These are phyloP conservation scores for Sarcophaga carnaria DNA, from an alignment of 2,888 invertebrate species.

Conservation along the genomic window DNA sequence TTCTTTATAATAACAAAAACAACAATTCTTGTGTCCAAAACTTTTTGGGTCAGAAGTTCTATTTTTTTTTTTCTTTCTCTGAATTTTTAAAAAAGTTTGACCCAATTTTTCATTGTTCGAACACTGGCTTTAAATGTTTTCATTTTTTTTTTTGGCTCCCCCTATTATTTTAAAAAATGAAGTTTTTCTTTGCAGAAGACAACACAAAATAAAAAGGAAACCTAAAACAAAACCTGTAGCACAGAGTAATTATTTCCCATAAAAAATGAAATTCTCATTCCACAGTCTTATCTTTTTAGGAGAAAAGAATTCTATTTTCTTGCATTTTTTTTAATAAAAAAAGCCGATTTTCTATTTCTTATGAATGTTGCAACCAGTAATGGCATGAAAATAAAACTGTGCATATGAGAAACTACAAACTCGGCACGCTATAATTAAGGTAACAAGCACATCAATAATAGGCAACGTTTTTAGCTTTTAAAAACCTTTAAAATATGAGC, in stretches of 20 bases:
- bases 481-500: too few relatives aligned
- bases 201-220: not conserved
- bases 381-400: too few relatives aligned
- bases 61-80: not conserved
- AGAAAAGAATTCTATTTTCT: not conserved
- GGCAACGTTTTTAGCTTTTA: too few relatives aligned
- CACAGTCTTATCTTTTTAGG: not conserved
- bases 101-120: not conserved
- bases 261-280: not conserved
- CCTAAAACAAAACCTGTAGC: slow-evolving; percentile 2
- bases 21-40: not conserved
- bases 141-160: not conserved
- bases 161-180: not conserved
- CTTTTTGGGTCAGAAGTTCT: not conserved
- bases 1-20: too few relatives aligned
- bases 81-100: not conserved
- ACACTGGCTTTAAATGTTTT: not conserved
- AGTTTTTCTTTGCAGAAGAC: not conserved
- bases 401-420: too few relatives aligned
- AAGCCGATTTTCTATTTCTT: not conserved
- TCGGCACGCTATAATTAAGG: too few relatives aligned
- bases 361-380: too few relatives aligned
- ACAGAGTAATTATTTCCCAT: slow-evolving; percentile 19
- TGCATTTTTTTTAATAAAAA: not conserved
- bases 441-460: too few relatives aligned